phyloP scores from a whole-genome alignment of 2,113 vertebrate species.

The Anguilla japonica region DNA sequence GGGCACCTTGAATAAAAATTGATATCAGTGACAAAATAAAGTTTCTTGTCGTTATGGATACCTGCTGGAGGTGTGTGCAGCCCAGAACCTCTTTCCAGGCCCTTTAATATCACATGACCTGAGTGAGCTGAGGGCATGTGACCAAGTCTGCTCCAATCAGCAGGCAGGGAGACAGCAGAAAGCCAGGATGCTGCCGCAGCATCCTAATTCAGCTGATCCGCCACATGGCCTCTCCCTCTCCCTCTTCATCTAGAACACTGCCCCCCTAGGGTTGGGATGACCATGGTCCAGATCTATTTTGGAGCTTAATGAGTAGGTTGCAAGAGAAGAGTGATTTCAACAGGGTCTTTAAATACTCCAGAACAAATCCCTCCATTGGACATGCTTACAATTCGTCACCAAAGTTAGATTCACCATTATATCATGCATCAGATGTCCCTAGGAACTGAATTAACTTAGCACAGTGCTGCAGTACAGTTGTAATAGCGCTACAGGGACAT shows the following conservation, averaged over 20 bases:
- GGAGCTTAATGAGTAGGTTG: too few relatives aligned
- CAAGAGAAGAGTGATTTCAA: too few relatives aligned
- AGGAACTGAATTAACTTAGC: neutral
- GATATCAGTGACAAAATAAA: neutral
- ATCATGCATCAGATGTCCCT: neutral
- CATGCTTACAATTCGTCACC: neutral
- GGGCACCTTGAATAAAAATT: neutral
- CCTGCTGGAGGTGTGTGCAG: neutral
- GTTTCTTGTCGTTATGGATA: neutral
- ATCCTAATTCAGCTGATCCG: slow-evolving; percentile 45
- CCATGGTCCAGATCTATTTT: slow-evolving; percentile 15
- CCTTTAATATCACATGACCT: slow-evolving; percentile 34
- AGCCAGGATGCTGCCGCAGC: slow-evolving; percentile 31
- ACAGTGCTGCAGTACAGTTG: neutral
- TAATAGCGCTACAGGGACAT: neutral
- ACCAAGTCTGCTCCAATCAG: slow-evolving; percentile 30
- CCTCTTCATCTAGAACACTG: slow-evolving; percentile 6
- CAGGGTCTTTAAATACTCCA: neutral
- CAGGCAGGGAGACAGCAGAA: slow-evolving; percentile 27
- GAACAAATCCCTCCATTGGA: neutral
- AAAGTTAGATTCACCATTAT: too few relatives aligned
- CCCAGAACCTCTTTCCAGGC: slow-evolving; percentile 6
- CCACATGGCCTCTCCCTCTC: slow-evolving; percentile 29
- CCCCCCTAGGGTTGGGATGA: slow-evolving; percentile 18
- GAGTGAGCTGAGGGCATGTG: slow-evolving; percentile 35